Evolutionary conservation across 1,140 invertebrate genomes (phyloP), one percentile per base, ranked within the genome.

Genomic region (Drosophila carrolli): DNA sequence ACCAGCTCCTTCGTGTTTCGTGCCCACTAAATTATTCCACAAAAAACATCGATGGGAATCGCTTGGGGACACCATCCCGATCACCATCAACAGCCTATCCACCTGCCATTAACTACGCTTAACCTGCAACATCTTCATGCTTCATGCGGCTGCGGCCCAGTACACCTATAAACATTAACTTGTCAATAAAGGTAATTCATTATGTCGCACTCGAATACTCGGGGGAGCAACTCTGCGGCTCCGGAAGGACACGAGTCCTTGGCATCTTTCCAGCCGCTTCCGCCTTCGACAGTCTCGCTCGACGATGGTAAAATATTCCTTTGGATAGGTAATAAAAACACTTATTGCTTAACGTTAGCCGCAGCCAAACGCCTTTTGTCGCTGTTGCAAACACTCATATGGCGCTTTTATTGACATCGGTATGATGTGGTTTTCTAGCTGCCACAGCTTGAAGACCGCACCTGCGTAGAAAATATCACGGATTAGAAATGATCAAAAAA

Each of bases 141-240:
- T 72, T 65, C 46, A 46, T 19, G 43, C 43, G 16, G n/a, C 59
- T 23, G 37, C 32, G 9, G n/a, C 67, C 46, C 68, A 66, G 65
- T 62, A 65, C 85, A 88, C 81, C 90, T 75, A 91, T 91, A 91
- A 91, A 91, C 89, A 90, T 91, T 91, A 91, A 91, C 48, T 90
- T 91, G 90, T 91, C 90, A 91, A 91, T 91, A 91, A 91, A 91
- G 90, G 90, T 91, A 91, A 91, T 91, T 91, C 90, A 91, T 91
- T 91, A 91, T 91, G 90, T 91, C 90, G 85, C 85, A 74, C 79
- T 81, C 72, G 66, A 88, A 88, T 85, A 63, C 78, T 44, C 71
- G n/a, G 11, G 77, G 76, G 72, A 73, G 44, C 60, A 44, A 46
- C 67, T 61, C 50, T n/a, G 51, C 44, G 60, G 46, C 55, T 53